Evolutionary conservation across 2,888 invertebrate genomes (phyloP), one percentile per base, ranked within the genome.

Genomic region (Allacma fusca): DNA sequence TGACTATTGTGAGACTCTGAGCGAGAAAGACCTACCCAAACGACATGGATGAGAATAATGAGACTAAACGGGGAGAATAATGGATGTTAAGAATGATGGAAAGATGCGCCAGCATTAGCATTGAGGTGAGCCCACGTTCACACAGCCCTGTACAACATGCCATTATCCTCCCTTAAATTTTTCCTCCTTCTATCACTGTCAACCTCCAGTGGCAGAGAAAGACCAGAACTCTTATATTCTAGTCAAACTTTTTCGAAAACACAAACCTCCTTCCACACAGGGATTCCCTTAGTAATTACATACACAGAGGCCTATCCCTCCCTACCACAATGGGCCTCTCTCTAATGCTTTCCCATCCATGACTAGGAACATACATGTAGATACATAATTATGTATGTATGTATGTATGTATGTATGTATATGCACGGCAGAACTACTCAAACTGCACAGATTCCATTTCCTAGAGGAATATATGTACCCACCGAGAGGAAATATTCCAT

Each of bases 31-130:
- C 68, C 68, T 34, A 1, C 13, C n/a, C 28, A 71, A 71, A 71
- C 43, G 71, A 71, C 71, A 50, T 50, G 71, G 50, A 71, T 71
- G 44, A n/a, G 57, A 71, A 71, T 71, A 71, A 71, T 71, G 50
- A 71, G 71, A 71, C 21, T 70, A 44, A 70, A 21, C 70, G 44
- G 43, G 50, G 28, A 71, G 50, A 71, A 71, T 71, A 71, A 50
- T 71, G 57, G 57, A 71, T 29, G 28, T 34, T 28, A 43, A 57
- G 71, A 50, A 71, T 71, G 71, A 71, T 71, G 57, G 72, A 72
- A 29, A 72, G 57, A 72, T 72, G 72, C 23, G 59, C 26, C n/a
- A 44, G 43, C 43, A 40, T 34, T 40, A 23, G 59, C 19, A 59
- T 59, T 40, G 40, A 40, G 40, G 40, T 40, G 40, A 40, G 40